phyloP scores from a whole-genome alignment of 2,113 vertebrate species.

The Numida meleagris region DNA sequence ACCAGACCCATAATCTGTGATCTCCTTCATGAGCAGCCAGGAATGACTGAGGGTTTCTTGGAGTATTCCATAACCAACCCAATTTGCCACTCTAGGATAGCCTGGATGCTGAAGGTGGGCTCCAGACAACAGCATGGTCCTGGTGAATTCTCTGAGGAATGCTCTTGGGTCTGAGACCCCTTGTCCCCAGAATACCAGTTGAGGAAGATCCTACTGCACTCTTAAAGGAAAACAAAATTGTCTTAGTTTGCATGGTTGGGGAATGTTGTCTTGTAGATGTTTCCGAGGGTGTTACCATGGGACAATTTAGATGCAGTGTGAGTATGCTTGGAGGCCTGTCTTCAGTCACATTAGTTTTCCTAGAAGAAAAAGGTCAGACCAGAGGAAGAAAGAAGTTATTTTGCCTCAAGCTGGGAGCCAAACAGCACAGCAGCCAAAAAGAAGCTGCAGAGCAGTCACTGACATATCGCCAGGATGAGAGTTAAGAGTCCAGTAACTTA shows the following conservation, averaged over 20 bases:
- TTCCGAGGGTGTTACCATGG: background rate
- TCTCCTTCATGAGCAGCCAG: background rate
- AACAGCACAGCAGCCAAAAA: background rate
- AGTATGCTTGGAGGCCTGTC: background rate
- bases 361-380: background rate
- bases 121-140: background rate
- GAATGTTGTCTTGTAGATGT: background rate
- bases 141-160: background rate
- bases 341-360: background rate
- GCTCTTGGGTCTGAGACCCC: background rate
- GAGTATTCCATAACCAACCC: background rate
- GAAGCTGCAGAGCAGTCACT: background rate
- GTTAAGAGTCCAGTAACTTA: background rate
- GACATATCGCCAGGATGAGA: background rate
- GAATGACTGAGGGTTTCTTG: background rate
- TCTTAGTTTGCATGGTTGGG: background rate
- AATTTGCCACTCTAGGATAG: background rate
- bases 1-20: no score
- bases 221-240: background rate
- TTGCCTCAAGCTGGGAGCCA: background rate
- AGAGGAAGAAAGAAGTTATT: background rate
- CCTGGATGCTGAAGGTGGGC: background rate
- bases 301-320: background rate
- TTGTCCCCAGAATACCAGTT: background rate
- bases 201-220: background rate